Base-by-base conservation (phyloP, 2,113 vertebrate species). In the Gavia stellata region DNA sequence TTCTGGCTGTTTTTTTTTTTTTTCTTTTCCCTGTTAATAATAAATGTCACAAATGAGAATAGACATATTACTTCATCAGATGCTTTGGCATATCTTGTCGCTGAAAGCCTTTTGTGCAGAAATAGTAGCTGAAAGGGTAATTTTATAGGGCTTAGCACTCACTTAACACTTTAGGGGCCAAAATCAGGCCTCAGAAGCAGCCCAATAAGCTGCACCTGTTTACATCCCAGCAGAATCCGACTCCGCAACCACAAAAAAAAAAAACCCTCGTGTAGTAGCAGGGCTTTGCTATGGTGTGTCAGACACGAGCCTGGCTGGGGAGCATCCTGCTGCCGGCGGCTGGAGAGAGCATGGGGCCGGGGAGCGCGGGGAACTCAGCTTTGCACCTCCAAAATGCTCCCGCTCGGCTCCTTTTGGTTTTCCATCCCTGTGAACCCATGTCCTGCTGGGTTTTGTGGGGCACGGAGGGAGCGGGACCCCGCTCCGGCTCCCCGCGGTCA, bases 91-190 rank as follows among this genome's bases (percentile, higher is more conserved):
- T 88, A 96, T 95, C 95, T 83, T 45, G 90, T 86, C n/a, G 28
- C 91, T 4, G 45, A 94, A 53, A 84, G 94, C 81, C 94, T 82
- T 95, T 84, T 58, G 92, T 89, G 94, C 91, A 93, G 87, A 89
- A 96, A 93, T 91, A 96, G 94, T 66, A 81, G 92, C 75, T 34
- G 81, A 94, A 90, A 90, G 92, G 78, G 97, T 82, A 90, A 96
- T 97, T 96, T 97, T 95, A 95, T 91, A 5, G 91, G 91, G 89
- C 86, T 97, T 96, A 97, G 80, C 95, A 96, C 96, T 96, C 96
- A 96, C 90, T 90, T 96, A 96, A 96, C 96, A 67, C 96, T 97
- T 96, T 71, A 62, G 55, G 77, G 72, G 82, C 94, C 75, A 81
- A 93, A 95, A 7, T 4, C 36, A 6, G 78, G 73, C 40, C 92